Base-by-base conservation (phyloP, 2,113 vertebrate species). In the Stigmatopora argus region DNA sequence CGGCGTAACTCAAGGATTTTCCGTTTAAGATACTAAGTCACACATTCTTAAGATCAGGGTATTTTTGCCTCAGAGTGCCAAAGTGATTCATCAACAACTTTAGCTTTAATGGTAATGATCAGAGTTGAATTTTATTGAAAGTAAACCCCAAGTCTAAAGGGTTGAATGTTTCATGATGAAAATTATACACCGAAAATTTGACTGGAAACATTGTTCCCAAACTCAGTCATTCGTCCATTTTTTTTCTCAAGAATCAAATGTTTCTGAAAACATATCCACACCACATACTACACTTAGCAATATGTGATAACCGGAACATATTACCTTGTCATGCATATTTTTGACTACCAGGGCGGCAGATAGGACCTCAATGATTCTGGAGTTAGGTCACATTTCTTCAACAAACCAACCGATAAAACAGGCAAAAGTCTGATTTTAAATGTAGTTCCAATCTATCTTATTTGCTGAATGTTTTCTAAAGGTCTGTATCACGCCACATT, bases 381-480 rank as follows among this genome's bases (percentile, higher is more conserved):
- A 14, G 46, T 18, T n/a, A n/a, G 48, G 48, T 18, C 7, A n/a
- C 48, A n/a, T 51, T 51, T 51, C n/a, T 19, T 53, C 19, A 53
- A 53, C 51, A 23, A 53, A 7, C 12, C 4, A 3, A 13, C 46
- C 51, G 10, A 23, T 53, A 23, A 23, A 51, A 53, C 19, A 23
- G 3, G 18, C 44, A 19, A 26, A 19, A 45, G 17, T 26, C n/a
- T 6, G 13, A 12, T 62, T 61, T 78, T 80, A 87, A 81, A 76
- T 74, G 12, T 10, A 67, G 57, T 47, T 57, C 64, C 75, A 65
- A 41, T 7, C 74, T 86, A 86, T 86, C 83, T 85, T 89, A 79
- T 88, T 86, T 87, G 80, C 77, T 82, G 74, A 62, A 78, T 71
- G 56, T 78, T 81, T 73, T 67, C 77, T 23, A 80, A 84, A 83